Percentiles rank a stretch among this genome's conserved stretches.
Conservation (phyloP, 2,888 invertebrate species). For the Oscheius myriophilus region DNA sequence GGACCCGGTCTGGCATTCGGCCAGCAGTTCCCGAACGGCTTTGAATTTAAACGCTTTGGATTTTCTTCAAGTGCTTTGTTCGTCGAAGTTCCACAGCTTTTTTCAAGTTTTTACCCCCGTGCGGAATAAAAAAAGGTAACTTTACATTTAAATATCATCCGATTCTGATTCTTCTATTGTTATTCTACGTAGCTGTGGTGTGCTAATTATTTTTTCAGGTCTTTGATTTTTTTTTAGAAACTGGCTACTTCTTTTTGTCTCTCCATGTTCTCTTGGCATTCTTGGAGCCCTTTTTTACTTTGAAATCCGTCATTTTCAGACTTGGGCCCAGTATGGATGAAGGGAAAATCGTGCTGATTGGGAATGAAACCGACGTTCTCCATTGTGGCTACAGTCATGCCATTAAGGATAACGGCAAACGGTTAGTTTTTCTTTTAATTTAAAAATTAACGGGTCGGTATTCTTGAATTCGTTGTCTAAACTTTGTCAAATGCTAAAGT, state of each 20-base stretch:
- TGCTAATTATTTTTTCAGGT: not conserved
- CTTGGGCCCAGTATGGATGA: conserved; percentile 53
- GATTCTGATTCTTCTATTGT: not conserved
- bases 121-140: too few relatives aligned
- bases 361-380: conserved; percentile 65
- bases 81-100: too few relatives aligned
- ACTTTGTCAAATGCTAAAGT: not conserved
- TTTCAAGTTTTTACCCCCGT: too few relatives aligned
- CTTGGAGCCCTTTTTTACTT: not conserved
- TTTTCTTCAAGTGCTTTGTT: too few relatives aligned
- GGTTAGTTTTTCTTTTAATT: conserved; percentile 46
- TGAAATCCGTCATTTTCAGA: not conserved
- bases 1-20: too few relatives aligned
- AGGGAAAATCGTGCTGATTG: conserved; percentile 64
- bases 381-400: conserved; percentile 65
- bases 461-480: not conserved
- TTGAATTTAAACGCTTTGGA: too few relatives aligned
- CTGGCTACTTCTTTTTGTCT: not conserved
- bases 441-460: not conserved
- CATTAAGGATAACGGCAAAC: conserved; percentile 60
- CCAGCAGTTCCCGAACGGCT: too few relatives aligned
- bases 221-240: not conserved
- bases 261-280: not conserved
- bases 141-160: too few relatives aligned
- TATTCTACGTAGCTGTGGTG: not conserved